phyloP scores from a whole-genome alignment of 1,140 invertebrate species.

The Tetramorium alpestre region DNA sequence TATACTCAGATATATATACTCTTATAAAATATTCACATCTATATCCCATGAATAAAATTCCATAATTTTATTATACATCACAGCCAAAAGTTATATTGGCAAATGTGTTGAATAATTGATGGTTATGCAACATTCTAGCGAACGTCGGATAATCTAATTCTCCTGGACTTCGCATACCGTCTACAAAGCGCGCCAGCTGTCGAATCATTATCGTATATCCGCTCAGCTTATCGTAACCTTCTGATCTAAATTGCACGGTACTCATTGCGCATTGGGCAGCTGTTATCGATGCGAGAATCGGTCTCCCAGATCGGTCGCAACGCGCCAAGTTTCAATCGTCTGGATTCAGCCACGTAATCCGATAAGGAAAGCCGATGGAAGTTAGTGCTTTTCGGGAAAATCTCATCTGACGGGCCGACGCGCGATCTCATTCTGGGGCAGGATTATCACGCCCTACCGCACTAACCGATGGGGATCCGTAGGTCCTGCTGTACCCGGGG shows the following conservation, averaged over 20 bases:
- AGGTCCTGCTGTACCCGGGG: constrained; percentile 36
- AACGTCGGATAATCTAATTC: constrained; percentile 42
- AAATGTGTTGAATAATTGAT: background rate
- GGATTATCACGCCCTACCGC: constrained; percentile 83
- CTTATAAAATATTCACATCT: background rate
- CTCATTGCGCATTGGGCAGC: constrained; percentile 37
- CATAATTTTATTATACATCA: constrained; percentile 1
- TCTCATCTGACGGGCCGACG: constrained; percentile 78
- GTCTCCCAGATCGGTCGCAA: constrained; percentile 19
- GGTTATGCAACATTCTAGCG: constrained; percentile 10
- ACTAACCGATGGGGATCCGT: constrained; percentile 76
- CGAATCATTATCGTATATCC: constrained; percentile 61
- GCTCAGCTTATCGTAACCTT: constrained; percentile 39
- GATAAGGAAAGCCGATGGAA: constrained; percentile 79
- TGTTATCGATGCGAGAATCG: constrained; percentile 44
- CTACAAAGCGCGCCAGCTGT: constrained; percentile 56
- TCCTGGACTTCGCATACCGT: background rate
- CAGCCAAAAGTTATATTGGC: background rate
- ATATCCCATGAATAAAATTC: background rate
- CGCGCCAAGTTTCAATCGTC: constrained; percentile 79
- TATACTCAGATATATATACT: background rate
- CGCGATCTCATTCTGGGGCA: constrained; percentile 78
- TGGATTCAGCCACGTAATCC: constrained; percentile 78
- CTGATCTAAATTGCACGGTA: constrained; percentile 61
- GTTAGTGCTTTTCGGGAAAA: constrained; percentile 79